These are phyloP conservation scores for Chaetophractus vellerosus DNA, from an alignment of 2,797 vertebrate species.

Conservation along the genomic window DNA sequence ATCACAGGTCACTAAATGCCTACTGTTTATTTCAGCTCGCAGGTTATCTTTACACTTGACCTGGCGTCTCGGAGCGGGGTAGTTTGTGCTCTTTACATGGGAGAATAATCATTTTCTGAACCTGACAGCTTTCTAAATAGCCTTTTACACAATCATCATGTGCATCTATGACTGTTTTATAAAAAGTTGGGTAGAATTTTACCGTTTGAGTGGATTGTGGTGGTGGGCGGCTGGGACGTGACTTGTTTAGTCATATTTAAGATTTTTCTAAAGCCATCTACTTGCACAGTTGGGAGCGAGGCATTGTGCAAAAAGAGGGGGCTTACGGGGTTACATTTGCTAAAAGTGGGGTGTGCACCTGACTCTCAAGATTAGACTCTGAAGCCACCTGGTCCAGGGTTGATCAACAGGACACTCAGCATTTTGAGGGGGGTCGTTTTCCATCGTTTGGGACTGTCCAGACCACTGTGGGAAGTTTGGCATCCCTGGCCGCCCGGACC, in stretches of 20 bases:
- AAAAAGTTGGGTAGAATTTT: neutral
- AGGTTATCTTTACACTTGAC: neutral
- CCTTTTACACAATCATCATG: neutral
- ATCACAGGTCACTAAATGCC: neutral
- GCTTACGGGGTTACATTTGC: too few relatives aligned
- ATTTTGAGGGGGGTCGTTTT: neutral
- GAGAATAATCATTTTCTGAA: neutral
- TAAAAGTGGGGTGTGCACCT: neutral
- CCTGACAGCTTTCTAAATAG: neutral
- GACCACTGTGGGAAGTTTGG: neutral
- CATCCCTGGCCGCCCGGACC: too few relatives aligned
- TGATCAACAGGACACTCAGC: neutral
- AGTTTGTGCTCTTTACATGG: neutral
- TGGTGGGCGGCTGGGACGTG: neutral
- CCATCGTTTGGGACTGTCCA: neutral
- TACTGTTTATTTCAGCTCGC: neutral
- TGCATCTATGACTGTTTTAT: neutral
- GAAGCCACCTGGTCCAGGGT: neutral
- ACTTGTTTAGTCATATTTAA: neutral
- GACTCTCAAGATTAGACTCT: neutral
- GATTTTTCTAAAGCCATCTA: constrained; percentile 35
- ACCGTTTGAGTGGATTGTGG: neutral
- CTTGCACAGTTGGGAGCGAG: neutral
- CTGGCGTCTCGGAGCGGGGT: neutral
- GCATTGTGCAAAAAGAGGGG: neutral